Evolutionary conservation across 2,113 vertebrate species (phyloP), one percentile per base, ranked within the genome.

Genomic region (Pampusana beccarii): DNA sequence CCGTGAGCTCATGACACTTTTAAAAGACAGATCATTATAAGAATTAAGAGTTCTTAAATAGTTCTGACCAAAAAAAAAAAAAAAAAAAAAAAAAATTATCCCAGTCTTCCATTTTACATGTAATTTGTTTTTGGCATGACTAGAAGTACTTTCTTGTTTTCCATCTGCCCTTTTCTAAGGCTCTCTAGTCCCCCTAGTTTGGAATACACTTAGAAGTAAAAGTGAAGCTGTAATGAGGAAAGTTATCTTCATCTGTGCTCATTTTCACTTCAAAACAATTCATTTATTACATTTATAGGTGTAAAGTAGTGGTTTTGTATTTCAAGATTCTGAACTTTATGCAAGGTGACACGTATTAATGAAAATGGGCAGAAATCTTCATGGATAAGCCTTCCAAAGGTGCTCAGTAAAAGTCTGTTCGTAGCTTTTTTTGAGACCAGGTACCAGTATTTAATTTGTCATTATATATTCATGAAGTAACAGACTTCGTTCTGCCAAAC

Each of bases 391-490:
- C 50, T 80, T 87, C 18, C 25, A 58, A 74, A 89, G 15, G 5
- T 53, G 14, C 23, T 73, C 31, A 75, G 18, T 50, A 34, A 62
- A 81, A 93, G 3, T 16, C 46, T 40, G 14, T 31, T 40, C 31
- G 50, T 53, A 42, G 29, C 1, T 25, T 70, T 62, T 57, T 85
- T 57, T 51, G 7, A 66, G 84, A 69, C 6, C 23, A 83, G 38
- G n/a, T 74, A 95, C 86, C 11, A 56, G 34, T 70, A 79, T 44
- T 94, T 96, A 86, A 74, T 91, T 89, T 83, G 14, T 57, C 18
- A 48, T 92, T 90, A 83, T 83, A 69, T 61, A 92, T 95, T 91
- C 66, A 87, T 53, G 60, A 95, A 82, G 77, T 75, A 92, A 91
- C 42, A 87, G n/a, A 75, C 28, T 80, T 79, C 70, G 51, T 74